Conservation (phyloP, 2,113 vertebrate species). For the Porphyrio hochstetteri region DNA sequence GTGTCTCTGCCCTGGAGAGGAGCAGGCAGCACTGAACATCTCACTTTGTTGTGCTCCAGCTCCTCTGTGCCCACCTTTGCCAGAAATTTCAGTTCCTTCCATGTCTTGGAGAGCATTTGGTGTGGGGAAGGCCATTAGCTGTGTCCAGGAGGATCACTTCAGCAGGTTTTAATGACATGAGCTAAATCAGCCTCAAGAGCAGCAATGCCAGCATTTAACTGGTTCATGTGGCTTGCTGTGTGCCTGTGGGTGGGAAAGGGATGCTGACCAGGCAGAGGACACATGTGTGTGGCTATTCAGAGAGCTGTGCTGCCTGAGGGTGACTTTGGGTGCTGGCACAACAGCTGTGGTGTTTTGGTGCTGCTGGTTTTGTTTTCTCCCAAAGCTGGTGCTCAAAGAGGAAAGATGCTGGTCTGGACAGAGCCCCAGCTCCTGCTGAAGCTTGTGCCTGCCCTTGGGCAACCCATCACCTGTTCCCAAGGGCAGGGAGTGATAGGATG, state of each 20-base stretch:
- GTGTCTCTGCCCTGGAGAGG: neutral
- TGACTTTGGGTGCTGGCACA: neutral
- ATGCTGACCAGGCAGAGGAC: neutral
- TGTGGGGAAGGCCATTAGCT: neutral
- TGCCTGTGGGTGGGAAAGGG: neutral
- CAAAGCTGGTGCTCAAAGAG: neutral
- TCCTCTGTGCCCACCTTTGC: neutral
- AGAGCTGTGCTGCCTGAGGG: neutral
- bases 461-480: too few relatives aligned
- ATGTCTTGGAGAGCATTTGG: neutral
- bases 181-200: neutral
- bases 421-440: neutral
- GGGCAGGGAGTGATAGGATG: too few relatives aligned
- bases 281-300: accelerated
- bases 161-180: neutral
- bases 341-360: too few relatives aligned
- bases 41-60: neutral
- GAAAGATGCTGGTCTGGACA: neutral
- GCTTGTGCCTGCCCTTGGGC: neutral
- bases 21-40: neutral
- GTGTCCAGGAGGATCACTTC: neutral
- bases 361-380: neutral
- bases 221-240: too few relatives aligned
- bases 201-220: neutral
- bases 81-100: neutral